Base-by-base conservation (phyloP, 2,113 vertebrate species). In the Etia nguti region DNA sequence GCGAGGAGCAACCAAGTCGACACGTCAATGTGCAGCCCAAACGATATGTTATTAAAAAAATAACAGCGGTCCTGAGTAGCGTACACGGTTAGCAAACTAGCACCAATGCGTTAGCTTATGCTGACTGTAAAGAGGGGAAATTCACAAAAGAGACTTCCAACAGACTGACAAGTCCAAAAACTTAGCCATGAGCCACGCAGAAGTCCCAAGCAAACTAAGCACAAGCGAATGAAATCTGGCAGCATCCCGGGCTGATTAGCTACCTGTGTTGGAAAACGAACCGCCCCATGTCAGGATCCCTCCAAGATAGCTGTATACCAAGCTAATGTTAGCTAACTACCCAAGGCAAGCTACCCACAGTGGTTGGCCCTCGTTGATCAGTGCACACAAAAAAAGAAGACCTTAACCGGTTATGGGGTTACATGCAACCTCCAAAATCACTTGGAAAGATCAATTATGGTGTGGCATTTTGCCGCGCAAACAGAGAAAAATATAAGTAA, bases 61-160 rank as follows among this genome's bases (percentile, higher is more conserved):
- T 87, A 36, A 50, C 7, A 75, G 54, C 77, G 48, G 57, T 75
- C 34, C 55, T 41, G 73, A 87, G 84, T 89, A 89, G 73, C 88
- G 55, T 75, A 38, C 54, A 48, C n/a, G 18, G 87, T 87, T 94
- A 95, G 93, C 94, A 83, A 55, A 84, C 86, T 94, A 95, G 95
- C 94, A 83, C 65, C 22, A 82, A 50, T 54, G 41, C 82, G 83
- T 89, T 94, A 92, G 94, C 90, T 31, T 54, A 43, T 79, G 68
- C 59, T 46, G 52, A 88, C 60, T 77, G 50, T 70, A 88, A 83
- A 81, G 46, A 90, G 75, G n/a, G 10, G 41, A 81, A 90, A 83
- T 22, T 52, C 38, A 85, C 43, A 89, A 80, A 92, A 80, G n/a
- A 73, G 54, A 15, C 82, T 83, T 86, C 43, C 62, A 82, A 81